Evolutionary conservation across 2,888 invertebrate species (phyloP).

Genomic region (Drosophila subquinaria): DNA sequence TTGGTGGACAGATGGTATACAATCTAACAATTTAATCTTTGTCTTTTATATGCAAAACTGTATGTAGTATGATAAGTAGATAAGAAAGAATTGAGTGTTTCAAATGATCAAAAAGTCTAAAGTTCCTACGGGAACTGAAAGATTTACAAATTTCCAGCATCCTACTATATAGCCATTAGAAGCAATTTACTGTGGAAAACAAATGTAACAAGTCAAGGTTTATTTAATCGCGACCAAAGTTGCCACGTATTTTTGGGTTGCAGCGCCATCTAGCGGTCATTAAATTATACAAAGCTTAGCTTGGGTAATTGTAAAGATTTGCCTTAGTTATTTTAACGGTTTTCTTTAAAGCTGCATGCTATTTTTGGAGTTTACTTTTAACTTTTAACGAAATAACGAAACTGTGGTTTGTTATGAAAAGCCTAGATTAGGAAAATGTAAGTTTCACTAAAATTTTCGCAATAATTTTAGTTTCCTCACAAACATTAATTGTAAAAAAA

Average conservation of each 20-base stretch:
- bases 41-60: conserved; percentile 26
- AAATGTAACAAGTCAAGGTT: not conserved
- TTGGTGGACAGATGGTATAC: conserved; percentile 14
- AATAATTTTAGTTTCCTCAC: no score
- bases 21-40: conserved; percentile 42
- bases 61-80: conserved; percentile 19
- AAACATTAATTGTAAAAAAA: no score
- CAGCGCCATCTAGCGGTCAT: conserved; percentile 3
- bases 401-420: no score
- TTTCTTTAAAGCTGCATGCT: no score
- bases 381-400: no score
- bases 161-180: not conserved
- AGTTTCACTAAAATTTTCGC: no score
- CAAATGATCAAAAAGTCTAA: conserved; percentile 13
- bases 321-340: not conserved
- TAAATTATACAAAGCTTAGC: not conserved
- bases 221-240: not conserved
- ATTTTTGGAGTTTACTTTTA: no score
- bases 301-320: not conserved
- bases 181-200: not conserved
- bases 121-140: conserved; percentile 19
- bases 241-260: not conserved
- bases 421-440: no score
- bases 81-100: conserved; percentile 27
- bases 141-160: not conserved